Percentiles rank a stretch among this genome's conserved stretches.
These are phyloP conservation scores for Sebastolobus altivelis DNA, from an alignment of 2,797 vertebrate species.

Conservation along the genomic window DNA sequence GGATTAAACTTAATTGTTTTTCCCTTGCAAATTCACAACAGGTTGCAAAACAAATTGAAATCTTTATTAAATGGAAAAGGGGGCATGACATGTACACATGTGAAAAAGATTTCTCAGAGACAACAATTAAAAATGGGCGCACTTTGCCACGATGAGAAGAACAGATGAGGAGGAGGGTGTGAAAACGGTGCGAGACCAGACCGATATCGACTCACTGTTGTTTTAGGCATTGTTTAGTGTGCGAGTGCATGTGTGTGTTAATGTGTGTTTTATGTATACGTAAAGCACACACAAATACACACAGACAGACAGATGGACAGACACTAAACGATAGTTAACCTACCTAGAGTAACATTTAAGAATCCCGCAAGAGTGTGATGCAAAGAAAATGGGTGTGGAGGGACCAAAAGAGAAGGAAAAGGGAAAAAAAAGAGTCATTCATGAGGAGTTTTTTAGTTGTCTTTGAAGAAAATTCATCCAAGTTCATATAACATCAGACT, in stretches of 20 bases:
- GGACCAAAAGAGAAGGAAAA: slow-evolving; percentile 81
- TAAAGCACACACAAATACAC: slow-evolving; percentile 88
- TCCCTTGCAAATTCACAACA: slow-evolving; percentile 29
- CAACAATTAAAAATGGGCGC: slow-evolving; percentile 71
- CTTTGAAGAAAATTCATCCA: slow-evolving; percentile 83
- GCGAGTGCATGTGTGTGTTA: slow-evolving; percentile 82
- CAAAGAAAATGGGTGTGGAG: slow-evolving; percentile 84
- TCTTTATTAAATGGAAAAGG: slow-evolving; percentile 27
- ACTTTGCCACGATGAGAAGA: slow-evolving; percentile 53
- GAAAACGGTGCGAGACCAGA: slow-evolving; percentile 63
- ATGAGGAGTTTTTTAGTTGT: slow-evolving; percentile 76
- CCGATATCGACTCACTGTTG: slow-evolving; percentile 53
- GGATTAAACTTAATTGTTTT: slow-evolving; percentile 22
- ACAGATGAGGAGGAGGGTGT: slow-evolving; percentile 54
- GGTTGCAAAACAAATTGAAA: slow-evolving; percentile 36
- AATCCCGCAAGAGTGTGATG: slow-evolving; percentile 86
- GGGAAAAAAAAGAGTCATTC: slow-evolving; percentile 76
- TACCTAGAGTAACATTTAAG: slow-evolving; percentile 90
- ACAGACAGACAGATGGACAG: slow-evolving; percentile 88
- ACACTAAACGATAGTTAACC: slow-evolving; percentile 89
- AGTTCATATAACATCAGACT: slow-evolving; percentile 81
- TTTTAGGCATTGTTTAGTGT: slow-evolving; percentile 75
- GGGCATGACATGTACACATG: slow-evolving; percentile 15
- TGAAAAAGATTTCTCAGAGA: slow-evolving; percentile 51
- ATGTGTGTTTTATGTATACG: slow-evolving; percentile 87